Base-by-base conservation (phyloP, 1,140 invertebrate genomes). In the Helicoverpa zea region DNA sequence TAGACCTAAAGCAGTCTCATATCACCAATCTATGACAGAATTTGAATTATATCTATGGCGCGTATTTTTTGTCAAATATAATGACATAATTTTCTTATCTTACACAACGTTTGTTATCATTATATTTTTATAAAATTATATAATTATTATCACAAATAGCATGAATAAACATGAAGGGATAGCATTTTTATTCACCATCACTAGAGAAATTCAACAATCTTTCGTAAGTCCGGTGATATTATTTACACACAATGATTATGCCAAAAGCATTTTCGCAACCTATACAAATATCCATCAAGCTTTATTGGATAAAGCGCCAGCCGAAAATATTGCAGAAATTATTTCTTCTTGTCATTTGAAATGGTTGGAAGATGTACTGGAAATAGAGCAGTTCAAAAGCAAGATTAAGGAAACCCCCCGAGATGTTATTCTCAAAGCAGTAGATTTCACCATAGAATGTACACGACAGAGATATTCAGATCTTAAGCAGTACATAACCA, bases 241-340 rank as follows among this genome's bases (percentile, higher is more conserved):
- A 12, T 49, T 84, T 29, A 84, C 83, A n/a, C 43, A 16, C 43
- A 81, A 76, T 63, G 83, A 84, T 70, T 84, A 77, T 66, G 76
- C 72, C 3, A 74, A 80, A 12, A 30, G 11, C 2, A 58, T 84
- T 14, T 74, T 73, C 43, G 68, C 29, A 9, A 14, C 51, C 2
- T 49, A 68, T 11, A 59, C 61, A n/a, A 68, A 73, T 5, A 75
- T 81, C 13, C 79, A 52, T 11, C 11, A 12, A 14, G 61, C 73
- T 35, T n/a, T 81, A 14, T 10, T 77, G 43, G 23, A 59, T 11
- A 11, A 61, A 4, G 14, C 52, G 1, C 12, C 29, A n/a, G 30
- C 66, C 3, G 58, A 30, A 2, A 52, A 29, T n/a, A 23, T 81
- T 0, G 30, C n/a, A 11, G 79, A 78, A 14, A 80, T 79, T 29